These are phyloP conservation scores for Chrysolina oricalcia DNA, from an alignment of 2,888 invertebrate genomes.

Conservation along the genomic window DNA sequence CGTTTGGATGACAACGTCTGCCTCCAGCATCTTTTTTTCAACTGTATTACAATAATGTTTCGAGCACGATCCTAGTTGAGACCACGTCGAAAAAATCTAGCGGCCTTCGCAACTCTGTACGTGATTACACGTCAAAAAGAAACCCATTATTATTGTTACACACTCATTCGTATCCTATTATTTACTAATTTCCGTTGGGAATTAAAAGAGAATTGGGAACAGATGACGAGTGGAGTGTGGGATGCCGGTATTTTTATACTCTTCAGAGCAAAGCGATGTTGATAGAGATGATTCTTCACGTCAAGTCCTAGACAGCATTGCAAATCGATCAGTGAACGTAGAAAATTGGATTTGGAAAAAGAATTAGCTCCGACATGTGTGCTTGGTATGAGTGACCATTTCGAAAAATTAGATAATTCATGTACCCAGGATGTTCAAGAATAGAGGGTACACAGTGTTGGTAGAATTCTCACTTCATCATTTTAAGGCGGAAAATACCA, in stretches of 20 bases:
- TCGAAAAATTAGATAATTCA: too few species aligned
- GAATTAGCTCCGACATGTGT: too few species aligned
- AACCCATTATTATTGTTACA: constrained; percentile 33
- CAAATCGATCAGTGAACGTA: too few species aligned
- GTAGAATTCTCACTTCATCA: too few species aligned
- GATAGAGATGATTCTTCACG: background rate
- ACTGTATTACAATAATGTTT: constrained; percentile 11
- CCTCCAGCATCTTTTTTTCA: constrained; percentile 22
- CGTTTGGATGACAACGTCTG: background rate
- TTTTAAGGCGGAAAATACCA: too few species aligned
- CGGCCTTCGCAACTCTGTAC: constrained; percentile 20
- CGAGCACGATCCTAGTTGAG: constrained; percentile 25
- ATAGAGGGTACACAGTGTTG: too few species aligned
- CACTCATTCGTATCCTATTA: constrained; percentile 32
- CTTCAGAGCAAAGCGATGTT: background rate
- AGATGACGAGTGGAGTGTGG: constrained; percentile 22
- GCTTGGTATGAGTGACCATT: too few species aligned
- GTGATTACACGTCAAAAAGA: constrained; percentile 28
- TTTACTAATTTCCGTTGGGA: constrained; percentile 29
- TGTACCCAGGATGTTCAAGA: too few species aligned
- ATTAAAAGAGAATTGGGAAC: constrained; percentile 29
- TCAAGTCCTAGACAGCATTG: too few species aligned
- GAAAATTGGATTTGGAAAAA: too few species aligned
- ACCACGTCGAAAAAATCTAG: constrained; percentile 10
- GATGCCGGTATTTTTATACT: background rate